These are phyloP conservation scores for Fragum whitleyi DNA, from an alignment of 2,888 invertebrate species.

Conservation along the genomic window DNA sequence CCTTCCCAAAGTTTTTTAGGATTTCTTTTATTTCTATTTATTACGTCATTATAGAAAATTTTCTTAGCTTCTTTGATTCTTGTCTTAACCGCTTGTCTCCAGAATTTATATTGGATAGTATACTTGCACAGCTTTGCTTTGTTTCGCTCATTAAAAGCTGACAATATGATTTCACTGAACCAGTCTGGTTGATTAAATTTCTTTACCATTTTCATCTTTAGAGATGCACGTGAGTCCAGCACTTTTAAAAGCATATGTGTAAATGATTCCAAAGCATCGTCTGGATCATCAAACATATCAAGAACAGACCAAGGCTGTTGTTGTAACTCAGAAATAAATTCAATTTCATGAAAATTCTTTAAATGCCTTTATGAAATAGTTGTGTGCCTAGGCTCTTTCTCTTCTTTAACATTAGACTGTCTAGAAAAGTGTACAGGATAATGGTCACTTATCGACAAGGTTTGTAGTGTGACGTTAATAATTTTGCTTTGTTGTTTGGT, in stretches of 20 bases:
- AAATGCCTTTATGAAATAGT: conserved; percentile 19
- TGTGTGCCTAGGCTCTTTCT: conserved; percentile 11
- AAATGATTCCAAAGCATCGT: conserved; percentile 32
- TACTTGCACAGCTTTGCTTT: neutral
- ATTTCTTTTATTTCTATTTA: conserved; percentile 24
- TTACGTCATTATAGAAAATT: neutral
- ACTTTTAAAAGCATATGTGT: conserved; percentile 1
- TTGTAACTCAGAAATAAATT: conserved; percentile 3
- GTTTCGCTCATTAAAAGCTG: neutral
- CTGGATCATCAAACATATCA: conserved; percentile 19
- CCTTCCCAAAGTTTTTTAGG: conserved; percentile 10
- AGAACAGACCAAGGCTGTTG: conserved; percentile 22
- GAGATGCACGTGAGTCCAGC: conserved; percentile 12
- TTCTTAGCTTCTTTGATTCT: neutral
- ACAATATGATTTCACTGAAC: neutral
- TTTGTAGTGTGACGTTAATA: conserved; percentile 8
- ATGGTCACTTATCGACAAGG: conserved; percentile 29
- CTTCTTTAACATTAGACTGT: neutral
- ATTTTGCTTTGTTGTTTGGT: conserved; percentile 22
- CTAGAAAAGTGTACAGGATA: conserved; percentile 26
- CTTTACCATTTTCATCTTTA: conserved; percentile 12
- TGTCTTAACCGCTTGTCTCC: neutral
- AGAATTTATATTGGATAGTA: neutral
- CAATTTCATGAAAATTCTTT: conserved; percentile 20
- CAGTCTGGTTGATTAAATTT: conserved; percentile 15